phyloP scores from a whole-genome alignment of 2,888 invertebrate genomes.

The Cabera pusaria region DNA sequence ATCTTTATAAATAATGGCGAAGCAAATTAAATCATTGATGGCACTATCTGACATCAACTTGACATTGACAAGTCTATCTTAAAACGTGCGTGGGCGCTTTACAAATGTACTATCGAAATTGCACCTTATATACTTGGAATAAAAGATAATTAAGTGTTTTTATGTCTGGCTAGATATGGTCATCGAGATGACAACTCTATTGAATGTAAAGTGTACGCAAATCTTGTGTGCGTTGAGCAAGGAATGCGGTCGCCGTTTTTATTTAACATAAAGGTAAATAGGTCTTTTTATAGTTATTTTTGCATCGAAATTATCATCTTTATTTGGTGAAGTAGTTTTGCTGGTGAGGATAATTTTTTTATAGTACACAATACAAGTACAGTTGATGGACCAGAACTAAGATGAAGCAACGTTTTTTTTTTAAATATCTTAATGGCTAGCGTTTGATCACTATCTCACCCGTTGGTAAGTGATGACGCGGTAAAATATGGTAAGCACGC shows the following conservation, averaged over 20 bases:
- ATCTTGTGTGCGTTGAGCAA: conserved; percentile 12
- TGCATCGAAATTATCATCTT: too few species aligned
- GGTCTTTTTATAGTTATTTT: too few species aligned
- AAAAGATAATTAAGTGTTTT: neutral
- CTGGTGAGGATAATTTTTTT: too few species aligned
- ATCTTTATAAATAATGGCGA: too few species aligned
- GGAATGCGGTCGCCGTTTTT: conserved; percentile 5
- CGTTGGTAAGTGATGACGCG: too few species aligned
- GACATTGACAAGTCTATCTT: conserved; percentile 30
- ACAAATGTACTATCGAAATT: conserved; percentile 7
- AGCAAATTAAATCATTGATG: conserved; percentile 16
- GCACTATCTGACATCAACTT: conserved; percentile 16
- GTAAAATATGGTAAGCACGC: too few species aligned
- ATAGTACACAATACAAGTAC: too few species aligned
- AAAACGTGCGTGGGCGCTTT: conserved; percentile 11
- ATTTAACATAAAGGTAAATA: neutral
- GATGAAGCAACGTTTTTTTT: too few species aligned
- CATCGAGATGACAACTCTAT: conserved; percentile 22
- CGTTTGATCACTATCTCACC: too few species aligned
- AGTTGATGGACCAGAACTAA: too few species aligned
- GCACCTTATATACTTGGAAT: conserved; percentile 1
- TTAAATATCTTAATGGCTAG: too few species aligned
- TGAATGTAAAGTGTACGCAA: conserved; percentile 29
- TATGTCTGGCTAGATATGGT: conserved; percentile 13
- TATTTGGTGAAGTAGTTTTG: too few species aligned